Evolutionary conservation across 2,888 invertebrate genomes (phyloP).

Genomic region (Dusona sp.): DNA sequence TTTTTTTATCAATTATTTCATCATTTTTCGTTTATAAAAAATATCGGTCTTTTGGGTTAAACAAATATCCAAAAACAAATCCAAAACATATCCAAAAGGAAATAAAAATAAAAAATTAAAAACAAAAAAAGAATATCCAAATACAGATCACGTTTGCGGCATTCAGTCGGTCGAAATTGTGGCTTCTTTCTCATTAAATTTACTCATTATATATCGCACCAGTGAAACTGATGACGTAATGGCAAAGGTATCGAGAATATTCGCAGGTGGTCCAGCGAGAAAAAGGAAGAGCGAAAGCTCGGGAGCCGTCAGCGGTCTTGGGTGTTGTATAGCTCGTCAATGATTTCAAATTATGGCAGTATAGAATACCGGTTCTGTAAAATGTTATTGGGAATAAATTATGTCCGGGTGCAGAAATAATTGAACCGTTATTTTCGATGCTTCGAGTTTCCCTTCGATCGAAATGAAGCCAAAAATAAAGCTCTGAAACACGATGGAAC

Average conservation of each 20-base stretch:
- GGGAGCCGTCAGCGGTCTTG: conserved; percentile 22
- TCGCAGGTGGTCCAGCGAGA: conserved; percentile 45
- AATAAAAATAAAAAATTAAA: no score
- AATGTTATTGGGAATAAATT: neutral
- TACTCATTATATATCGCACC: neutral
- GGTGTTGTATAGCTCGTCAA: conserved; percentile 11
- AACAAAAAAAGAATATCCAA: no score
- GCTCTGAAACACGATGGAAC: neutral
- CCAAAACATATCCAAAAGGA: no score
- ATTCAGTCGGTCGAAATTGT: conserved; percentile 22
- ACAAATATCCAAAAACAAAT: no score
- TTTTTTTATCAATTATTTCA: no score
- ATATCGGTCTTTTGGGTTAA: no score
- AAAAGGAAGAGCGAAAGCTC: conserved; percentile 46
- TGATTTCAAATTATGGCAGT: conserved; percentile 14
- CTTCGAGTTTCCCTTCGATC: neutral
- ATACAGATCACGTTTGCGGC: neutral
- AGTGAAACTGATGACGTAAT: conserved; percentile 48
- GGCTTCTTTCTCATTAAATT: conserved; percentile 29
- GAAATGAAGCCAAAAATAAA: neutral
- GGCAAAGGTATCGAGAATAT: conserved; percentile 33
- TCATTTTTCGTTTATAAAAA: no score
- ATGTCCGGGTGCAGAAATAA: neutral
- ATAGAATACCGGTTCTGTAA: conserved; percentile 21
- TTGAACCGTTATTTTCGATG: neutral